Percentiles rank a stretch among this genome's conserved stretches.
phyloP scores from a whole-genome alignment of 2,113 vertebrate genomes.

The Microcebus jonahi region DNA sequence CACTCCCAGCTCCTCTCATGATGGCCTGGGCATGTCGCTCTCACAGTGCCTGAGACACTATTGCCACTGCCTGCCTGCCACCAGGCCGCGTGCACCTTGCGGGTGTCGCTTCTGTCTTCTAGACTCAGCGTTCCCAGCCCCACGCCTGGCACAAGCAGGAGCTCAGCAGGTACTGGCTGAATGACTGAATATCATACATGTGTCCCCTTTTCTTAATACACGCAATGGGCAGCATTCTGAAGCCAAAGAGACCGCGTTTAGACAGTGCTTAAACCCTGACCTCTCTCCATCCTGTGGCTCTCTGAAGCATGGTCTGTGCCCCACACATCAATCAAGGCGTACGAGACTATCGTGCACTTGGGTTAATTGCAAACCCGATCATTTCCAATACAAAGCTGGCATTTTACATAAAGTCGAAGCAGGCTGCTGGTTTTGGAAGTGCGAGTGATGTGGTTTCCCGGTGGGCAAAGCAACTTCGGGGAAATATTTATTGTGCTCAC shows the following conservation, averaged over 20 bases:
- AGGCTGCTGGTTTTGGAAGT: conserved; percentile 9
- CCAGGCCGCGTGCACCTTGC: not conserved
- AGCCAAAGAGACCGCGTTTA: not conserved
- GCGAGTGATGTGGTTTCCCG: conserved; percentile 13
- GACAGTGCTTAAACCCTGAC: not conserved
- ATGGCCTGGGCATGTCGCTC: not conserved
- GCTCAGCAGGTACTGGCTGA: not conserved
- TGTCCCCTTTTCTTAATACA: not conserved
- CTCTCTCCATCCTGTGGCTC: not conserved
- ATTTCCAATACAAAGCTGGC: conserved; percentile 11
- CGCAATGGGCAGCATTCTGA: rapidly evolving
- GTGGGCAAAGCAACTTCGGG: conserved; percentile 12
- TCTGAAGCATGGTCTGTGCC: not conserved
- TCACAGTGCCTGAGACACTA: not conserved
- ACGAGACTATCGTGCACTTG: not conserved
- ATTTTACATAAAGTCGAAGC: not conserved
- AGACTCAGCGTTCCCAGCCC: too few species aligned
- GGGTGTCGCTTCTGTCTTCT: not conserved
- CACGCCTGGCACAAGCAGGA: not conserved
- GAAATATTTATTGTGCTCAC: conserved; percentile 45
- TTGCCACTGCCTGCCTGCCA: not conserved
- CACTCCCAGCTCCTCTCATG: not conserved
- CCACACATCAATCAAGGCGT: not conserved
- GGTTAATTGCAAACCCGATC: conserved; percentile 55
- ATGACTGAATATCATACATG: rapidly evolving